Base-by-base conservation (phyloP, 2,113 vertebrate species). In the Diphyllodes magnificus region DNA sequence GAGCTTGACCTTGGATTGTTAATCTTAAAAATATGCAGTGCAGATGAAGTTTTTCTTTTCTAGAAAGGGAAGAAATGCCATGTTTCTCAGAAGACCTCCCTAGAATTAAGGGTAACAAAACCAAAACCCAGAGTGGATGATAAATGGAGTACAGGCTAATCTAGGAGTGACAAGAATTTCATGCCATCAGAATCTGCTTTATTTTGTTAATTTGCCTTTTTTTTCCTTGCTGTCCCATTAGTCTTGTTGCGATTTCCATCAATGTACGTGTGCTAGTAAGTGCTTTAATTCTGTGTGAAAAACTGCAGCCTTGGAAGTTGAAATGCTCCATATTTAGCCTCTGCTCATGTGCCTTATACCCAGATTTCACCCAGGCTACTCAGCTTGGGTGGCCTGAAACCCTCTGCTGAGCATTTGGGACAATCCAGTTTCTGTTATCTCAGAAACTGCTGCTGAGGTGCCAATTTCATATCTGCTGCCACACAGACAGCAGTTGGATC, bases 1-100 rank as follows among this genome's bases (percentile, higher is more conserved):
- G 75, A 95, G 61, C 71, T 76, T 90, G 85, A 95, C 85, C 88
- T 65, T 69, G 79, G 49, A 72, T 72, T 17, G 1, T 94, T 94
- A 85, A 92, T 96, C 88, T 94, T 76, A 59, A 83, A 96, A 95
- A 81, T 73, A 83, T 78, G 77, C 42, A 70, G 54, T 66, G 56
- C 70, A 71, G 64, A 73, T 86, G 68, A 92, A 4, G 3, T 35
- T 44, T 54, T 57, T 57, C 40, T 49, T 79, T 82, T 8, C 47
- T 86, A 28, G 24, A 92, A 39, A n/a, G 25, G 27, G 47, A 71
- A 92, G 33, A 91, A 96, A 79, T 84, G 33, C 51, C 39, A 15
- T 2, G 2, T 78, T 95, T 92, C 64, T 81, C 21, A 50, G 59
- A 89, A 83, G 33, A 71, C 27, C 65, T 89, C 72, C 90, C 35